Evolutionary conservation across 2,113 vertebrate genomes (phyloP).

Genomic region (Cygnus atratus): DNA sequence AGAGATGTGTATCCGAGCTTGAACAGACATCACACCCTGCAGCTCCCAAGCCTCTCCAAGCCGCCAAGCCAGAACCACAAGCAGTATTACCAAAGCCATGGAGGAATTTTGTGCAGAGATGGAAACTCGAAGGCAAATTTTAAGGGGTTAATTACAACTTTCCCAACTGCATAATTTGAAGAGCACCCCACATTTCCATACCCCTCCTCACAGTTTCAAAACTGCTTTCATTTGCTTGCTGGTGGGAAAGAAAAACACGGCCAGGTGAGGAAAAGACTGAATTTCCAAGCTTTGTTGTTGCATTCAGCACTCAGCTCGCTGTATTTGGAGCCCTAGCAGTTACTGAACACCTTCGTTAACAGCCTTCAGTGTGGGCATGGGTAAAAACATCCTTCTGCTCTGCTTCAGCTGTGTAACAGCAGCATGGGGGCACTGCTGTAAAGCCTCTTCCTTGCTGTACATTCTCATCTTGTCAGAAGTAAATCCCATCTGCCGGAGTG

Average conservation of each 20-base stretch:
- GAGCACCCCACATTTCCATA: neutral
- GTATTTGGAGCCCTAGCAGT: conserved; percentile 30
- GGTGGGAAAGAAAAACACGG: neutral
- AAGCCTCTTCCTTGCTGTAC: neutral
- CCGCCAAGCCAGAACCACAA: neutral
- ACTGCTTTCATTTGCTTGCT: conserved; percentile 13
- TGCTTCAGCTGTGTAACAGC: neutral
- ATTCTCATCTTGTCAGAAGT: neutral
- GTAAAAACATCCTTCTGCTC: conserved; percentile 46
- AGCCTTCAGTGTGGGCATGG: neutral
- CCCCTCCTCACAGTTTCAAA: neutral
- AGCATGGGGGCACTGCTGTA: neutral
- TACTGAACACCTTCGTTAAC: conserved; percentile 53
- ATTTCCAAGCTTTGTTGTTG: conserved; percentile 38
- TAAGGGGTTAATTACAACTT: neutral
- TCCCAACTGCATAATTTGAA: neutral
- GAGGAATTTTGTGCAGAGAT: neutral
- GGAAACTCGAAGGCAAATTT: neutral
- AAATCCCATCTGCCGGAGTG: conserved; percentile 32
- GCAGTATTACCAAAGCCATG: neutral
- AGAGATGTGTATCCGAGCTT: no score
- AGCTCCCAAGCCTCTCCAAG: neutral
- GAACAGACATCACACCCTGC: no score
- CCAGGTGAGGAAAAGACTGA: neutral
- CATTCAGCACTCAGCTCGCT: conserved; percentile 35